Base-by-base conservation (phyloP, 2,113 vertebrate genomes). In the Malurus melanocephalus region DNA sequence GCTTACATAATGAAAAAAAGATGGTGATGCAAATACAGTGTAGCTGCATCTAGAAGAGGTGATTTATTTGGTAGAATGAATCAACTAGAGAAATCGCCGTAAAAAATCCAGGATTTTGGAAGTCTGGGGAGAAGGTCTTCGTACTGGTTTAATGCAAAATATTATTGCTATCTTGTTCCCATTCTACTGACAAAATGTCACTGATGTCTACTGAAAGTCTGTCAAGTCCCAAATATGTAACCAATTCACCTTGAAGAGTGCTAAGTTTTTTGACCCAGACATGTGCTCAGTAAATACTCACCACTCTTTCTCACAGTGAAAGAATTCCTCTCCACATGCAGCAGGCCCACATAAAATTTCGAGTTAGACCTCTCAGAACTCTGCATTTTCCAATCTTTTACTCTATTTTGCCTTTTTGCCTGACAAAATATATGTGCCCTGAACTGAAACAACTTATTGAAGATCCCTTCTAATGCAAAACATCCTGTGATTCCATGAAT, bases 51-150 rank as follows among this genome's bases (percentile, higher is more conserved):
- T 83, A 59, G 52, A 85, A 85, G 65, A 91, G 71, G 77, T 19
- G 27, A 82, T 56, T 93, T 85, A 87, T 89, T 74, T 80, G 57
- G 49, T 38, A 60, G 80, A 92, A 85, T 68, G 16, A 77, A 91
- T 91, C 76, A 94, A 19, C 38, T 19, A 68, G 22, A 88, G n/a
- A 82, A 88, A 53, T 0, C 0, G 85, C 32, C n/a, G 6, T 38
- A 56, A 82, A 80, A 91, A 75, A 53, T 26, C 1, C 21, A 72
- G 22, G 26, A 82, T 64, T 82, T 87, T 82, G 30, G 27, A 85
- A 28, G 20, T 59, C 61, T 67, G 82, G 21, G 19, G 21, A 78
- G 43, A 73, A 32, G 13, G 22, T 74, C 9, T 85, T 11, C 68
- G 61, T 61, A 48, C 23, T 19, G 42, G 6, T 53, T 92, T 89